phyloP scores from a whole-genome alignment of 1,140 invertebrate genomes.

The Whitmania pigra region DNA sequence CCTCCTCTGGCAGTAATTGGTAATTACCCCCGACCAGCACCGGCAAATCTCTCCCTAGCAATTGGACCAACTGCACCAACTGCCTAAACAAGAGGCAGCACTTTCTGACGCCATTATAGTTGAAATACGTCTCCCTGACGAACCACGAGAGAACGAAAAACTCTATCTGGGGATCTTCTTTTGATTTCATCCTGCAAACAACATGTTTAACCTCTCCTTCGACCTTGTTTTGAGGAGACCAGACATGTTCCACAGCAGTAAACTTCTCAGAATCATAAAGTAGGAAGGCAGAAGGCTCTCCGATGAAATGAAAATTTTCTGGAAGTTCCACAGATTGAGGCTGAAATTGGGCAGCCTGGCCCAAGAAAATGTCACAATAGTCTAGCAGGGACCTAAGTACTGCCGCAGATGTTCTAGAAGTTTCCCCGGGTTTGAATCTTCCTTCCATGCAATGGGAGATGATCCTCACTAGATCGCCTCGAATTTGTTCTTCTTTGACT shows the following conservation, averaged over 20 bases:
- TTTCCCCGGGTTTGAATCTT: constrained; percentile 7
- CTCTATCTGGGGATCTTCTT: neutral
- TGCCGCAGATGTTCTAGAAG: constrained; percentile 2
- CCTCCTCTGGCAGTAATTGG: neutral
- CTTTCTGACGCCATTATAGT: constrained; percentile 1
- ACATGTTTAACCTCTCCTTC: constrained; percentile 2
- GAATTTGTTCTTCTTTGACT: neutral
- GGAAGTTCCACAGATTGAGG: neutral
- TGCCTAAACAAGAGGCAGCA: neutral
- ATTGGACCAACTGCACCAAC: neutral
- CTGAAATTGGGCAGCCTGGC: constrained; percentile 4
- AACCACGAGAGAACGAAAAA: constrained; percentile 11
- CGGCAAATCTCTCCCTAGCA: constrained; percentile 1
- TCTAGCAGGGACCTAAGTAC: neutral
- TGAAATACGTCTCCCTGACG: neutral
- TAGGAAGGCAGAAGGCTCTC: neutral
- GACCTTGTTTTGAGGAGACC: constrained; percentile 4
- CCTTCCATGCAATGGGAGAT: constrained; percentile 7
- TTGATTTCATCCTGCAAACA: constrained; percentile 2
- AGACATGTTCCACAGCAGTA: neutral
- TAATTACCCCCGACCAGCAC: neutral
- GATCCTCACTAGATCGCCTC: neutral
- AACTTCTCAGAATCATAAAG: neutral
- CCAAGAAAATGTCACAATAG: neutral
- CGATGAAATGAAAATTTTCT: neutral